phyloP scores from a whole-genome alignment of 2,888 invertebrate genomes.

The Acrobasis repandana region DNA sequence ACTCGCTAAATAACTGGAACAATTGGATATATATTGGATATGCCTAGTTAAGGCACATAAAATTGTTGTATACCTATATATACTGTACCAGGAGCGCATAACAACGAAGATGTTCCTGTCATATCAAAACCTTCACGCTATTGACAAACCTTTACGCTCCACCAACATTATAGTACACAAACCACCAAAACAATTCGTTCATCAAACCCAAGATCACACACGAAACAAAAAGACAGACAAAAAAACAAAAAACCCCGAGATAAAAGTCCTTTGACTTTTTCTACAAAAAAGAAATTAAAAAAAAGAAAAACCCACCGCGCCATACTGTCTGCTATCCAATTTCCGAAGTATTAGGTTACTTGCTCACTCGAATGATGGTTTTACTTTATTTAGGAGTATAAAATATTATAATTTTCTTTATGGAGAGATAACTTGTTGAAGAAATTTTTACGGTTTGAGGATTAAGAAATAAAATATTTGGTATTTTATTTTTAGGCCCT shows the following conservation, averaged over 20 bases:
- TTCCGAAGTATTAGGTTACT: conserved; percentile 76
- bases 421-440: conserved; percentile 55
- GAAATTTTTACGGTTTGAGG: conserved; percentile 41
- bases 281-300: conserved; percentile 61
- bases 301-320: conserved; percentile 76
- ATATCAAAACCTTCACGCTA: conserved; percentile 25
- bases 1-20: no score
- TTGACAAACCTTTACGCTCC: conserved; percentile 44
- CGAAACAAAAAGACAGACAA: conserved; percentile 58
- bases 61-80: background rate
- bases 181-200: conserved; percentile 61
- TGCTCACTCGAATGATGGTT: conserved; percentile 54
- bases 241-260: conserved; percentile 55
- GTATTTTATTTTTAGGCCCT: background rate
- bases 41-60: no score
- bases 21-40: no score
- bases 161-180: conserved; percentile 41
- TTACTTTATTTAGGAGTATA: conserved; percentile 64
- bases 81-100: conserved; percentile 27
- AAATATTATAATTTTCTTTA: conserved; percentile 64
- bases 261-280: conserved; percentile 69
- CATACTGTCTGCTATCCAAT: conserved; percentile 83
- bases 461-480: conserved; percentile 22
- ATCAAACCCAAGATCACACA: conserved; percentile 68
- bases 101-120: conserved; percentile 1